Evolutionary conservation across 2,113 vertebrate genomes (phyloP).

Genomic region (Dicrurus megarhynchus): DNA sequence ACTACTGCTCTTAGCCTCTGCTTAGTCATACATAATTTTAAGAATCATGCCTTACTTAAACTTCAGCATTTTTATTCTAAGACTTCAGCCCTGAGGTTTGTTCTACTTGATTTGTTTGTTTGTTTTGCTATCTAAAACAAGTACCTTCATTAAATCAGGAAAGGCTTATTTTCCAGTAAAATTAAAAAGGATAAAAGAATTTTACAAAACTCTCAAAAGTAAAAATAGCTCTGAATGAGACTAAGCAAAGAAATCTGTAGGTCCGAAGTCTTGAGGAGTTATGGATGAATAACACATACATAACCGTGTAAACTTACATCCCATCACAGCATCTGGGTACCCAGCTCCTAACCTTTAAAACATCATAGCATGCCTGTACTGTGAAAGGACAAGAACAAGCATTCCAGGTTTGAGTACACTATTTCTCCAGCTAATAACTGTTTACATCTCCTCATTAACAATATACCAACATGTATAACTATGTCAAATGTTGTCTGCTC

Average conservation of each 20-base stretch:
- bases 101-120: neutral
- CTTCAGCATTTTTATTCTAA: neutral
- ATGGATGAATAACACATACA: fast-evolving
- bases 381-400: neutral
- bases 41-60: neutral
- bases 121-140: neutral
- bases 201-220: neutral
- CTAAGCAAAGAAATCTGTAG: neutral
- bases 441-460: neutral
- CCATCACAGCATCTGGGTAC: neutral
- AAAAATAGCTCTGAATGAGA: neutral
- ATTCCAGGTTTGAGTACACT: neutral
- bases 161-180: neutral
- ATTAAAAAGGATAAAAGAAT: neutral
- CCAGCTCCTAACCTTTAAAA: neutral
- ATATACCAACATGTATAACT: neutral
- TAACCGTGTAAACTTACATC: neutral
- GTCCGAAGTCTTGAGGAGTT: neutral
- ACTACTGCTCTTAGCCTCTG: neutral
- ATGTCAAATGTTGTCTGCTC: neutral
- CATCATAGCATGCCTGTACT: neutral
- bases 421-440: neutral
- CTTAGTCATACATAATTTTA: neutral
- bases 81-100: neutral
- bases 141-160: neutral